Evolutionary conservation across 1,140 invertebrate species (phyloP), one percentile per base, ranked within the genome.

Genomic region (Aplysia californica): DNA sequence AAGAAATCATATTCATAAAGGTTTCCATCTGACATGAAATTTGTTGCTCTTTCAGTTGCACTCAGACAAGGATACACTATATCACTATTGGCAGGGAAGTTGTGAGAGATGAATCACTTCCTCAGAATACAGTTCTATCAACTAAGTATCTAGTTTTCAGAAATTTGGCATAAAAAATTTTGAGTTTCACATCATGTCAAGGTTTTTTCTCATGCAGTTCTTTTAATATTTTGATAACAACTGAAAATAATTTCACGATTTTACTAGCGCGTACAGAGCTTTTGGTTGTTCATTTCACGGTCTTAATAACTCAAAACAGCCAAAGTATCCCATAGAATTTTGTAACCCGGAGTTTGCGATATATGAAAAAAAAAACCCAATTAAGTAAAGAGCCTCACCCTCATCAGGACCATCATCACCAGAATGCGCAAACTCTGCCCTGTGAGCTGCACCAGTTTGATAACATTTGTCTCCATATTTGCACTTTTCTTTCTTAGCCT

Each of bases 391-490:
- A 61, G 15, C 18, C 6, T 61, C 26, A n/a, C 70, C 75, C 55
- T 64, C 75, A 18, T 76, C 69, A 61, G 74, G 76, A 23, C 61
- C 50, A 20, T 76, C 50, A 68, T 84, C 81, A 2, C 69, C 77
- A 35, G 85, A 84, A 69, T 87, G 86, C 3, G 75, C 56, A 61
- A 80, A 87, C 18, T 80, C 66, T 39, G 76, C 69, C 39, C 80
- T 61, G 70, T 87, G 86, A 15, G 65, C 72, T 44, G 82, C 73
- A 35, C 83, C 81, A 65, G 83, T 86, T 58, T 83, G 81, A 70
- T 83, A 87, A 77, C 86, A 87, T 56, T 86, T 86, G 3, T 78
- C 78, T 83, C 85, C 85, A 64, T 84, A 87, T 76, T 84, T 83
- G 69, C 86, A 86, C 66, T 84, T 86, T 41, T 79, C 69, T 73